These are phyloP conservation scores for Coregonus suidteri DNA, from an alignment of 2,797 vertebrate genomes.

Conservation along the genomic window DNA sequence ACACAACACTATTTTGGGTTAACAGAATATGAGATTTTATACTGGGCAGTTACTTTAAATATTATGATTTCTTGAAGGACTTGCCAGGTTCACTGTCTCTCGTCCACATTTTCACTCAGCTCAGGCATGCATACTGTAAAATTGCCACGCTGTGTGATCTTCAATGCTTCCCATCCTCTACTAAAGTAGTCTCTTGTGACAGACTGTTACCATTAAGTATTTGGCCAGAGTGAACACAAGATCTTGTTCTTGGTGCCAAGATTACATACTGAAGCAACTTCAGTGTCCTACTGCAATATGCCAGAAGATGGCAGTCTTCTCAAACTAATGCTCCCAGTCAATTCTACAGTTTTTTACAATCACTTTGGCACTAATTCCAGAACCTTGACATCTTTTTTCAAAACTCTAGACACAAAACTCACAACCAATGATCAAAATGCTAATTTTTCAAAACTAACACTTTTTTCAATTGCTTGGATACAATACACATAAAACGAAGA, in stretches of 20 bases:
- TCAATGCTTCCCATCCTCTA: neutral
- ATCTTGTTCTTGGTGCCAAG: neutral
- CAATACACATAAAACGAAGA: too few species aligned
- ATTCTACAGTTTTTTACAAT: neutral
- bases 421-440: too few species aligned
- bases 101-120: neutral
- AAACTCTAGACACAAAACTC: too few species aligned
- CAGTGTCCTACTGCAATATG: neutral
- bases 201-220: neutral
- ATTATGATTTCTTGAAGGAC: neutral
- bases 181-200: neutral
- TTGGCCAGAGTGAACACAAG: neutral
- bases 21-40: too few species aligned
- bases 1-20: too few species aligned
- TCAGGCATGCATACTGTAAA: neutral
- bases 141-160: neutral
- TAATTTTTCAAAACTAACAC: too few species aligned
- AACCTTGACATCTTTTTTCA: too few species aligned
- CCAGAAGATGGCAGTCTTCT: slow-evolving; percentile 2
- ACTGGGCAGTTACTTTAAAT: too few species aligned
- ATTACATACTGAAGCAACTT: neutral
- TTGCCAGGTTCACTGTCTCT: neutral
- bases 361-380: too few species aligned
- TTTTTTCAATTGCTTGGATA: too few species aligned
- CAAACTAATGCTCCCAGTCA: neutral